Conservation (phyloP, 2,113 vertebrate genomes). For the Solea solea region DNA sequence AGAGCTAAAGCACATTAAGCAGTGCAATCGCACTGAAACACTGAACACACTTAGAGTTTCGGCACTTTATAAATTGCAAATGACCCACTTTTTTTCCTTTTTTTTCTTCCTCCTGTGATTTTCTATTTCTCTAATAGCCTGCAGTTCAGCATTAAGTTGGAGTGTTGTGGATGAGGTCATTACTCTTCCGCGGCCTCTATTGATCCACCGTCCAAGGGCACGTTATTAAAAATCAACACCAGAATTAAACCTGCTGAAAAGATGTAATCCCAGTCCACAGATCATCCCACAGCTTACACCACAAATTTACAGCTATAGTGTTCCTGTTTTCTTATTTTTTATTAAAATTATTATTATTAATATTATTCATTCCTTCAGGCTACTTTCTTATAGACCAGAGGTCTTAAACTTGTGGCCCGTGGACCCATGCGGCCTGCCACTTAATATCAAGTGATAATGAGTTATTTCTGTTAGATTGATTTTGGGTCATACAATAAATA, state of each 20-base stretch:
- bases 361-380: too few species aligned
- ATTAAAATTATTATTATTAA: too few species aligned
- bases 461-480: too few species aligned
- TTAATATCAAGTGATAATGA: too few species aligned
- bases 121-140: neutral
- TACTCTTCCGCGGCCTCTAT: neutral
- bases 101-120: neutral
- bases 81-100: neutral
- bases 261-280: too few species aligned
- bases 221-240: neutral
- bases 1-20: neutral
- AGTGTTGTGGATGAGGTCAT: neutral
- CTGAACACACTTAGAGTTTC: neutral
- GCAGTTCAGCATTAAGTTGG: neutral
- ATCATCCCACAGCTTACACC: too few species aligned
- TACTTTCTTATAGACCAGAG: too few species aligned
- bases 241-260: neutral
- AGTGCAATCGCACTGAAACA: slow-evolving; percentile 1
- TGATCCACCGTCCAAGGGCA: neutral
- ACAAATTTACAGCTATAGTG: too few species aligned
- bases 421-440: too few species aligned
- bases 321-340: too few species aligned
- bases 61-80: neutral
- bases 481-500: too few species aligned
- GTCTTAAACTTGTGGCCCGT: too few species aligned